A percentile compares a stretch with the other conserved stretches of the same genome.
Evolutionary conservation across 1,140 invertebrate species (phyloP).

Genomic region (Pseudachorutes palmiensis): DNA sequence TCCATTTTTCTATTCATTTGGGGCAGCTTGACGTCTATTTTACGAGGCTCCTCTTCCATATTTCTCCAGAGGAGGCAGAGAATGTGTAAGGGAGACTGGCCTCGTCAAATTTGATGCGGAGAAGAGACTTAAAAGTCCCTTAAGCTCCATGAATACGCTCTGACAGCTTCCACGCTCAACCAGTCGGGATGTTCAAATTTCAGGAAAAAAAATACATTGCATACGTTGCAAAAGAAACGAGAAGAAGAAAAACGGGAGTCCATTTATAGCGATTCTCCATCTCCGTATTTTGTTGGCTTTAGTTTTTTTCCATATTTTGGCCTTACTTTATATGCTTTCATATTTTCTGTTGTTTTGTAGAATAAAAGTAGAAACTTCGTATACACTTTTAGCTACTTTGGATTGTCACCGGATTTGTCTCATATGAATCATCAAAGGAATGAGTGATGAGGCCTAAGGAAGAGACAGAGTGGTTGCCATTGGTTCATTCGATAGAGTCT

Average conservation of each 20-base stretch:
- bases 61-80: conserved; percentile 11
- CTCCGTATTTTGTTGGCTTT: too few species aligned
- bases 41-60: neutral
- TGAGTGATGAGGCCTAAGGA: neutral
- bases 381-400: too few species aligned
- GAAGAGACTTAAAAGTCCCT: neutral
- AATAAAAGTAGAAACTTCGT: too few species aligned
- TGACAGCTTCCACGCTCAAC: neutral
- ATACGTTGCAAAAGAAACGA: too few species aligned
- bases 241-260: too few species aligned
- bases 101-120: neutral
- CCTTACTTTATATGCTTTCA: too few species aligned
- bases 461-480: neutral
- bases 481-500: too few species aligned
- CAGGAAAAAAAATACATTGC: too few species aligned
- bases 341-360: too few species aligned
- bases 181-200: neutral
- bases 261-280: too few species aligned
- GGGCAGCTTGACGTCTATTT: conserved; percentile 7
- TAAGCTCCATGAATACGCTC: conserved; percentile 5
- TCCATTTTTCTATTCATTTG: conserved; percentile 23
- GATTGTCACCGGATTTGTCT: neutral
- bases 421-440: neutral
- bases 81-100: too few species aligned
- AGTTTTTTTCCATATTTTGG: too few species aligned